Conservation (phyloP, 2,113 vertebrate genomes). For the Panurus biarmicus region DNA sequence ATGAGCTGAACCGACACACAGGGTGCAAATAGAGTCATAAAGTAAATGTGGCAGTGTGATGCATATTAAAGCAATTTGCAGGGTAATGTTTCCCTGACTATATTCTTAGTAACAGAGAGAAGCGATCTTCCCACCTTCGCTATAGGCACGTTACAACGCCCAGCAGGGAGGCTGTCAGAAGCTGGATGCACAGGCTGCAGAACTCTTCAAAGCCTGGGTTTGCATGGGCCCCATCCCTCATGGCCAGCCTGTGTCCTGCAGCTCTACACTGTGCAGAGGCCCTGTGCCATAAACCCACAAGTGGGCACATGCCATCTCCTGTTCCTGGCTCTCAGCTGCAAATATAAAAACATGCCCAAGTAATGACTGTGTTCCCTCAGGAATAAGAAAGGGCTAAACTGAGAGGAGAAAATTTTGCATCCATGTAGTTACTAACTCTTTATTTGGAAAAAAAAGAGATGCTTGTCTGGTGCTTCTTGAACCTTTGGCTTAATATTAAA, state of each 20-base stretch:
- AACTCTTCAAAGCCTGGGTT: neutral
- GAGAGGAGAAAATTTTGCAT: constrained; percentile 1
- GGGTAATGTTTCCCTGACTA: constrained; percentile 29
- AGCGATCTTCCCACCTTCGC: constrained; percentile 12
- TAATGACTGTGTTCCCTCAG: constrained; percentile 9
- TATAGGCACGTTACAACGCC: accelerated
- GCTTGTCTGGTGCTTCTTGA: neutral
- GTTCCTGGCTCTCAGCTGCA: neutral
- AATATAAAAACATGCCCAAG: constrained; percentile 22
- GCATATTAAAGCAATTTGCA: constrained; percentile 6
- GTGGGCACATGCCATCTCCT: neutral
- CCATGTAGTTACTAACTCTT: neutral
- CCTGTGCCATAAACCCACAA: accelerated
- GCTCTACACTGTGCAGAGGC: neutral
- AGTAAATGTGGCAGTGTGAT: constrained; percentile 36
- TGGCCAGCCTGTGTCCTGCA: neutral
- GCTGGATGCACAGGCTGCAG: neutral
- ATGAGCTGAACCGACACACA: neutral
- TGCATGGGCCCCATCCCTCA: neutral
- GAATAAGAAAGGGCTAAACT: constrained; percentile 9
- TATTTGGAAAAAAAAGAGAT: constrained; percentile 30
- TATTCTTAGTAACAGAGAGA: constrained; percentile 40
- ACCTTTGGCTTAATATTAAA: constrained; percentile 1
- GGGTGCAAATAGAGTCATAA: constrained; percentile 31
- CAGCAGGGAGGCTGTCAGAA: neutral